Evolutionary conservation across 1,140 invertebrate genomes (phyloP).

Genomic region (Scylla paramamosain): DNA sequence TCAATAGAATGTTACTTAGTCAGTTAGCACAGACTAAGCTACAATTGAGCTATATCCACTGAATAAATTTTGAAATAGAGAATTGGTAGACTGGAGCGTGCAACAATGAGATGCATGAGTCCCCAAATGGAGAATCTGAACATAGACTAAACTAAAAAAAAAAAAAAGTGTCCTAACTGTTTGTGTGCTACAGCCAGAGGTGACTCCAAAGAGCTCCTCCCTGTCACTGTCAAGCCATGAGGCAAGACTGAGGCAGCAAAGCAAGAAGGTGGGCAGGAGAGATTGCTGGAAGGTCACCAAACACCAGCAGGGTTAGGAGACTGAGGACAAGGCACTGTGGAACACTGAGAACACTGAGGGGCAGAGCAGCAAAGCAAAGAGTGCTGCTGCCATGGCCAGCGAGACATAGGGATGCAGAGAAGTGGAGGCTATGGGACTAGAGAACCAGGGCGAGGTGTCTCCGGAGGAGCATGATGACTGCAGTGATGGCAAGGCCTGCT

Average conservation of each 20-base stretch:
- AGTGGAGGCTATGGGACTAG: neutral
- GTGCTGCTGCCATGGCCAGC: neutral
- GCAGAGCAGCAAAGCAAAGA: neutral
- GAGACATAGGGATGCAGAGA: neutral
- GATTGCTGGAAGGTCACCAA: conserved; percentile 48
- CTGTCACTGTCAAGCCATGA: conserved; percentile 66
- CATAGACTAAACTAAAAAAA: no score
- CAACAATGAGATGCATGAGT: no score
- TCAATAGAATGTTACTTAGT: no score
- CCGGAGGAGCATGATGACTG: conserved; percentile 58
- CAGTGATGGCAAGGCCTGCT: conserved; percentile 41
- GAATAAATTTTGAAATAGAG: no score
- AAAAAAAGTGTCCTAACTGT: no score
- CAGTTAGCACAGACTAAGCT: no score
- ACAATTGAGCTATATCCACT: no score
- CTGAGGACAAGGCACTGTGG: neutral
- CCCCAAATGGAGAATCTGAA: no score
- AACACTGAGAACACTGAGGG: neutral
- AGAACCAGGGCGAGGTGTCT: conserved; percentile 57
- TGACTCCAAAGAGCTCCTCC: conserved; percentile 64
- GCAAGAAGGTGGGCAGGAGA: conserved; percentile 39
- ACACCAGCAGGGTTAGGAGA: conserved; percentile 31
- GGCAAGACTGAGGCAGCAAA: conserved; percentile 57
- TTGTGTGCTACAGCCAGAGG: conserved; percentile 44
- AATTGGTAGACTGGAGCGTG: no score